Percentiles rank a stretch among this genome's conserved stretches.
phyloP scores from a whole-genome alignment of 2,113 vertebrate species.

The Bolborhynchus lineola region DNA sequence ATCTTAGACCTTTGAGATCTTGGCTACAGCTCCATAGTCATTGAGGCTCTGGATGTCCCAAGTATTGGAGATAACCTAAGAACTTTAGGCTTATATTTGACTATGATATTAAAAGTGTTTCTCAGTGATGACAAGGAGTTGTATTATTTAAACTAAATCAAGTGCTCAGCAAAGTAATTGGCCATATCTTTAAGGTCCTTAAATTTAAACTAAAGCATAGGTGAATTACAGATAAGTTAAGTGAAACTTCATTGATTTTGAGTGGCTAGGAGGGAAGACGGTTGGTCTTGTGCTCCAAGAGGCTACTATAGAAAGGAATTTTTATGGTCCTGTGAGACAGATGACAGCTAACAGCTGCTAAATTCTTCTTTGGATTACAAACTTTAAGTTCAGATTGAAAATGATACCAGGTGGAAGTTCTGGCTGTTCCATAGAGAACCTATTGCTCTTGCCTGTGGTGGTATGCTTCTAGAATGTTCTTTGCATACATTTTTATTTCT shows the following conservation, averaged over 20 bases:
- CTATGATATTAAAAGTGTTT: not conserved
- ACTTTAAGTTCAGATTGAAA: not conserved
- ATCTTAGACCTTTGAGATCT: not conserved
- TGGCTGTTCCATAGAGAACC: slow-evolving; percentile 57
- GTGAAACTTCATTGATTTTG: not conserved
- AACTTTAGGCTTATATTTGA: not conserved
- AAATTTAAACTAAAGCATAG: not conserved
- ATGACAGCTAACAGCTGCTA: not conserved
- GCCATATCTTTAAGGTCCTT: not conserved
- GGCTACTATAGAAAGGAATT: not conserved
- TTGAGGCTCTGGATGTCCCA: not conserved
- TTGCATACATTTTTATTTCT: not conserved
- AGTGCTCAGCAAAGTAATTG: not conserved
- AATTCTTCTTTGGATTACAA: not conserved
- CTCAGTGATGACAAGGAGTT: not conserved
- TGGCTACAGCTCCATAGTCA: not conserved
- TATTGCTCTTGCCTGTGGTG: not conserved
- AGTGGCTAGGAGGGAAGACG: not conserved
- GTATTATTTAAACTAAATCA: not conserved
- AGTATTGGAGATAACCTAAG: not conserved
- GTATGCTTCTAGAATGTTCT: slow-evolving; percentile 11
- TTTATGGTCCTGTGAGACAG: not conserved
- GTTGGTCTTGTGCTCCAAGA: not conserved
- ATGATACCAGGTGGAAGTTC: not conserved
- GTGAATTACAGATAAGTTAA: not conserved